A percentile compares a stretch with the other conserved stretches of the same genome.
Evolutionary conservation across 2,113 vertebrate species (phyloP).

Genomic region (Ameiurus melas): DNA sequence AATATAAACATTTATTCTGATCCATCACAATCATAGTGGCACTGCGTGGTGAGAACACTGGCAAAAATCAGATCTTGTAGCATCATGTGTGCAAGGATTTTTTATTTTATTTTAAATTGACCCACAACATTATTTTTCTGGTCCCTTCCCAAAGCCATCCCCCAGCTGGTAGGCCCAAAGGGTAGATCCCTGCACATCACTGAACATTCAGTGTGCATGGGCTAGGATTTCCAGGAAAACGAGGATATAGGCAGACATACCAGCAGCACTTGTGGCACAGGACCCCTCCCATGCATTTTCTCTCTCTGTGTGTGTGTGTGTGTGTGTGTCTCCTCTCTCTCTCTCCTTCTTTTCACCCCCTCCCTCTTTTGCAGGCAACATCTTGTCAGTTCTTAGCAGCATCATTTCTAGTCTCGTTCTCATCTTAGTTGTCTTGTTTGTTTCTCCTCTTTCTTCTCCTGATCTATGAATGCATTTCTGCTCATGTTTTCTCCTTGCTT

Average conservation of each 20-base stretch:
- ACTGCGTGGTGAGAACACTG: constrained; percentile 8
- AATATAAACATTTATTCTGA: background rate
- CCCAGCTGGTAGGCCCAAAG: constrained; percentile 41
- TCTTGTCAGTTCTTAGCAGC: constrained; percentile 23
- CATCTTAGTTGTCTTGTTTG: constrained; percentile 23
- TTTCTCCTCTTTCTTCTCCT: constrained; percentile 20
- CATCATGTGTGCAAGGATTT: background rate
- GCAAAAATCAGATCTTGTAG: background rate
- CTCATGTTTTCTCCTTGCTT: constrained; percentile 11
- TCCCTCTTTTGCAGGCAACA: constrained; percentile 32
- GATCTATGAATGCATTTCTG: constrained; percentile 26
- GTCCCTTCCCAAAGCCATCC: background rate
- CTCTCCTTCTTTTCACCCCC: constrained; percentile 2
- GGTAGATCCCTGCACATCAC: constrained; percentile 22
- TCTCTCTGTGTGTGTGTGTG: constrained; percentile 1
- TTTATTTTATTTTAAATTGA: background rate
- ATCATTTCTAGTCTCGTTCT: constrained; percentile 25
- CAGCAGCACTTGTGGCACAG: constrained; percentile 55
- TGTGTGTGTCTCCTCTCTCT: background rate
- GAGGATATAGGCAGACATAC: constrained; percentile 47
- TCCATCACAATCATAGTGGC: background rate
- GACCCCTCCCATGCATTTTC: constrained; percentile 47
- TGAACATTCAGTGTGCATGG: constrained; percentile 4
- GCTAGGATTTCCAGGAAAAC: constrained; percentile 28
- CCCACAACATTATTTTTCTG: background rate